Evolutionary conservation across 2,888 invertebrate genomes (phyloP).

Genomic region (Mamestra brassicae): DNA sequence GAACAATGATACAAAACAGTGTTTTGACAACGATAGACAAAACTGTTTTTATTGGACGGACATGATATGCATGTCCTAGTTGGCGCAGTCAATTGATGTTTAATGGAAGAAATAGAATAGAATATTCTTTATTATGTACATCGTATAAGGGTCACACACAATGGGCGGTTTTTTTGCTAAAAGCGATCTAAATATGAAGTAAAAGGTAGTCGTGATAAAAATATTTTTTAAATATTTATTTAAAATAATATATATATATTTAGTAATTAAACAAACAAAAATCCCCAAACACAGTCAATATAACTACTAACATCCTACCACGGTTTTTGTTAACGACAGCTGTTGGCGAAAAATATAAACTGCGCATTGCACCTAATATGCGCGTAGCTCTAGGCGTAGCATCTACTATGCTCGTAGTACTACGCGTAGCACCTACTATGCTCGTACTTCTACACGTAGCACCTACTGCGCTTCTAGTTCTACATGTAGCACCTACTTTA

Average conservation of each 20-base stretch:
- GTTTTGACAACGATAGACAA: slow-evolving; percentile 5
- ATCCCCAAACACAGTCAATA: no score
- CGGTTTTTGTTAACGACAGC: no score
- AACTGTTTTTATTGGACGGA: slow-evolving; percentile 10
- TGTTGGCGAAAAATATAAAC: no score
- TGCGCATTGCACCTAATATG: not conserved
- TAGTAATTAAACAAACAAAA: no score
- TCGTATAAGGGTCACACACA: no score
- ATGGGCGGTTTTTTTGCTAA: no score
- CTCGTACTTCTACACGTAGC: not conserved
- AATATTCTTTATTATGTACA: no score
- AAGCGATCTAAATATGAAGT: not conserved
- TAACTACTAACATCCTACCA: no score
- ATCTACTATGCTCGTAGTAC: slow-evolving; percentile 13
- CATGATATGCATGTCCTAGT: not conserved
- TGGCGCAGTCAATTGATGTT: not conserved
- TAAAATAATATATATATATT: no score
- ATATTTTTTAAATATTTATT: no score
- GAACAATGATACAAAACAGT: slow-evolving; percentile 17
- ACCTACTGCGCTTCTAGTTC: slow-evolving; percentile 4
- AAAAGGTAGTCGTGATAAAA: no score
- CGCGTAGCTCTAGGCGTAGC: not conserved
- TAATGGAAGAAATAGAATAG: not conserved
- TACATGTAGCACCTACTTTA: not conserved
- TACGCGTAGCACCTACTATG: not conserved